Percentiles rank a stretch among this genome's conserved stretches.
These are phyloP conservation scores for Caenorhabditis panamensis DNA, from an alignment of 2,888 invertebrate genomes.

Conservation along the genomic window DNA sequence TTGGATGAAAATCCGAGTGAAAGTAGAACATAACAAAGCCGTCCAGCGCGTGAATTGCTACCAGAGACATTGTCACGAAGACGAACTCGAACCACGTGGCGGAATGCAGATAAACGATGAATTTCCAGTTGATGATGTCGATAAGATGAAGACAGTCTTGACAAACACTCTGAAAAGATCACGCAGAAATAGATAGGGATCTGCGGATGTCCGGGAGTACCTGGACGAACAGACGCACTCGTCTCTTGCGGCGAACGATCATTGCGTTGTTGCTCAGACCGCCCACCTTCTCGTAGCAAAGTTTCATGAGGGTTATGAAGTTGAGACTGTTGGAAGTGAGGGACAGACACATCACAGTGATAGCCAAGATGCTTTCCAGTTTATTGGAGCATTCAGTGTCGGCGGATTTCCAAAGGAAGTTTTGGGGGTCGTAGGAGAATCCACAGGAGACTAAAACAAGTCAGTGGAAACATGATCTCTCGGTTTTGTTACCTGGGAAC, in stretches of 20 bases:
- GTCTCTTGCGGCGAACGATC: neutral
- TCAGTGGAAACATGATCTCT: neutral
- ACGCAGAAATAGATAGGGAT: neutral
- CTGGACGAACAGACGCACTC: slow-evolving; percentile 10
- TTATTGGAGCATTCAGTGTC: neutral
- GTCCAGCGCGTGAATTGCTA: slow-evolving; percentile 18
- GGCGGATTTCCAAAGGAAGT: neutral
- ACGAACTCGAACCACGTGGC: slow-evolving; percentile 19
- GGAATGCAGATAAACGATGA: neutral
- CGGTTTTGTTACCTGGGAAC: neutral
- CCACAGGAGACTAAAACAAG: slow-evolving; percentile 6
- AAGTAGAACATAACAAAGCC: slow-evolving; percentile 31
- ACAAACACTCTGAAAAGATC: slow-evolving; percentile 12
- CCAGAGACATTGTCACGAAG: slow-evolving; percentile 21
- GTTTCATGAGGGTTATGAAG: neutral
- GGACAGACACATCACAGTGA: neutral
- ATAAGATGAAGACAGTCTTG: slow-evolving; percentile 31
- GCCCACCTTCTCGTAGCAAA: slow-evolving; percentile 18
- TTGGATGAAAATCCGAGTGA: slow-evolving; percentile 14
- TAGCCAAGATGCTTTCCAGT: neutral
- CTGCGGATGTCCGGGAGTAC: neutral
- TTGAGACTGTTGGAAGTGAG: neutral
- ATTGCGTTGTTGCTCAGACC: slow-evolving; percentile 1
- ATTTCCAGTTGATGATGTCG: slow-evolving; percentile 18
- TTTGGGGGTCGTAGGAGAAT: slow-evolving; percentile 5